Conservation (phyloP, 2,888 invertebrate genomes). For the Acrocyrtus sp. region DNA sequence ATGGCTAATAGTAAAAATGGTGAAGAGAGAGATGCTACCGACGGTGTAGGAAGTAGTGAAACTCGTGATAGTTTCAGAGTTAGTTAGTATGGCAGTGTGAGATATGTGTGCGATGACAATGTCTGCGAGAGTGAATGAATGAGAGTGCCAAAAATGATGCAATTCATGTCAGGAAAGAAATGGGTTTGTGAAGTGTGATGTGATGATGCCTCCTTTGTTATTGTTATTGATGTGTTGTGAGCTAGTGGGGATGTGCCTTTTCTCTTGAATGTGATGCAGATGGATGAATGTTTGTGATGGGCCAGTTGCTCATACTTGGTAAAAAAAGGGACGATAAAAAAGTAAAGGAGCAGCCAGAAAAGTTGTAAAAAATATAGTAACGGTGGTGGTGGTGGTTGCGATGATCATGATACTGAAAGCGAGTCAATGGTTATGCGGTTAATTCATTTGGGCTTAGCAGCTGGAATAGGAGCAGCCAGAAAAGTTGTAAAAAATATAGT, state of each 20-base stretch:
- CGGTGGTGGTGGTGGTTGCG: background rate
- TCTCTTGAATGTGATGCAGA: constrained; percentile 19
- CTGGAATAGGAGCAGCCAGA: too few species aligned
- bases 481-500: too few species aligned
- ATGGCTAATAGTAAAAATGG: background rate
- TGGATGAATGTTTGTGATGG: constrained; percentile 31
- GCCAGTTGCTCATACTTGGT: constrained; percentile 34
- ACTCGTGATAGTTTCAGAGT: too few species aligned
- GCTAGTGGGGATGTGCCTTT: background rate
- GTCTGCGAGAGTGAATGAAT: constrained; percentile 26
- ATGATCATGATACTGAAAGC: background rate
- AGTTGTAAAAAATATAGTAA: background rate
- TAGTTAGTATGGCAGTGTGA: too few species aligned
- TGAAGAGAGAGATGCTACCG: too few species aligned
- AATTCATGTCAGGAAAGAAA: constrained; percentile 43
- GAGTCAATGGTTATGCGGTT: too few species aligned
- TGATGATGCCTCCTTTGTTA: constrained; percentile 49
- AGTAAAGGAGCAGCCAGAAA: background rate
- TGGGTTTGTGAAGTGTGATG: constrained; percentile 49
- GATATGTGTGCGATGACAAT: background rate
- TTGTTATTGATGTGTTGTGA: constrained; percentile 37
- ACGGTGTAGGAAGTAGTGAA: too few species aligned
- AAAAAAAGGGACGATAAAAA: background rate
- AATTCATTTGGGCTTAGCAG: too few species aligned
- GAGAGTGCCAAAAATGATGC: constrained; percentile 51